phyloP scores from a whole-genome alignment of 2,888 invertebrate species.

The Mimumesa dahlbomi region DNA sequence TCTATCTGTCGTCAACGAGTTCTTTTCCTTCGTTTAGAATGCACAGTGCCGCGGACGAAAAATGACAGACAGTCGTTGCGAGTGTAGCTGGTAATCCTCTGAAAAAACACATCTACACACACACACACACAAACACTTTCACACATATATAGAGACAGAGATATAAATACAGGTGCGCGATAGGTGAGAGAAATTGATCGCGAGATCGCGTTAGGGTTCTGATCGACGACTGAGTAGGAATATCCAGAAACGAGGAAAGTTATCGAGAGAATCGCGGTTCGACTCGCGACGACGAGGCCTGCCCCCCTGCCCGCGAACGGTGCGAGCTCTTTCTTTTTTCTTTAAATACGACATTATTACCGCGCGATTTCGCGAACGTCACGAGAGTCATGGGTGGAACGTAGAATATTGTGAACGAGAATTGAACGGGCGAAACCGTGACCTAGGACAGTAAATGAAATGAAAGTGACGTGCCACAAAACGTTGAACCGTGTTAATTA shows the following conservation, averaged over 20 bases:
- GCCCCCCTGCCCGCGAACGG: constrained; percentile 1
- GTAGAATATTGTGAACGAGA: constrained; percentile 14
- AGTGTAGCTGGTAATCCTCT: too few relatives aligned
- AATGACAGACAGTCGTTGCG: too few relatives aligned
- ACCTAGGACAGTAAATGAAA: neutral
- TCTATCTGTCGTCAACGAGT: too few relatives aligned
- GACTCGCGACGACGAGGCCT: neutral
- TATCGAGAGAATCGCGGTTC: neutral
- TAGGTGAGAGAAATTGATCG: too few relatives aligned
- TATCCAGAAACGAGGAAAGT: neutral
- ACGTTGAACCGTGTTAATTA: neutral
- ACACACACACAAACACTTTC: too few relatives aligned
- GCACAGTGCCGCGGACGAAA: too few relatives aligned
- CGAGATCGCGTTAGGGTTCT: too few relatives aligned
- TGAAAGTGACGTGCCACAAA: neutral
- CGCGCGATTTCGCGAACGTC: constrained; percentile 12
- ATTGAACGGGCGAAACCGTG: constrained; percentile 21
- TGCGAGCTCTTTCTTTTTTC: constrained; percentile 33
- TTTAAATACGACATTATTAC: constrained; percentile 13
- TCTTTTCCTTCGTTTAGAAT: too few relatives aligned
- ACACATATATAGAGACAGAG: too few relatives aligned
- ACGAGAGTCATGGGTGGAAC: neutral
- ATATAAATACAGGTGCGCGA: too few relatives aligned
- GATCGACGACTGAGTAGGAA: too few relatives aligned
- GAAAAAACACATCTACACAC: too few relatives aligned